Evolutionary conservation across 2,888 invertebrate species (phyloP).

Genomic region (Gerris lacustris): DNA sequence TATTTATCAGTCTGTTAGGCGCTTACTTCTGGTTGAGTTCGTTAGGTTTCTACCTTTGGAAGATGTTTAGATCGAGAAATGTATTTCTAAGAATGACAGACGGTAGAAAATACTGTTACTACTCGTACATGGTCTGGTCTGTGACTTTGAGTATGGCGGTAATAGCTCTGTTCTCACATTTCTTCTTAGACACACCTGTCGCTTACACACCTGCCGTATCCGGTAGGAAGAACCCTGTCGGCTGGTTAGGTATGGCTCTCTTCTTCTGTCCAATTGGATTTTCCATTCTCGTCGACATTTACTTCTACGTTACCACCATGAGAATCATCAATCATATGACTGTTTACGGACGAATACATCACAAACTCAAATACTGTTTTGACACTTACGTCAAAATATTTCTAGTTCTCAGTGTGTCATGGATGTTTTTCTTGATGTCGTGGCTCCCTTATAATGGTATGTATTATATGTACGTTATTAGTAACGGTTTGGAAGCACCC

Average conservation of each 20-base stretch:
- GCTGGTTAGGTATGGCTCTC: conserved; percentile 68
- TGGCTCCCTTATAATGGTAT: conserved; percentile 61
- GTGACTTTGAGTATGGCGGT: conserved; percentile 56
- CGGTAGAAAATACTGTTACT: conserved; percentile 75
- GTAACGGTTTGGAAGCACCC: conserved; percentile 64
- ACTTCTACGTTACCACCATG: conserved; percentile 66
- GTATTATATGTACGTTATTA: conserved; percentile 59
- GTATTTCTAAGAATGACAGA: conserved; percentile 74
- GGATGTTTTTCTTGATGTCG: conserved; percentile 65
- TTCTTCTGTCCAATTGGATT: conserved; percentile 73
- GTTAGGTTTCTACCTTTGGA: conserved; percentile 78
- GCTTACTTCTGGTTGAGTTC: conserved; percentile 81
- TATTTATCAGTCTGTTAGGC: conserved; percentile 61
- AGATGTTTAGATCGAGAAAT: conserved; percentile 72
- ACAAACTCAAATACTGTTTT: conserved; percentile 56
- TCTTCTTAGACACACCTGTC: conserved; percentile 53
- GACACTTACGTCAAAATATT: conserved; percentile 64
- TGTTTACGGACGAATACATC: conserved; percentile 73
- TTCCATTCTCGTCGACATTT: conserved; percentile 62
- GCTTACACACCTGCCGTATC: conserved; percentile 8
- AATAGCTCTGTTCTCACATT: conserved; percentile 68
- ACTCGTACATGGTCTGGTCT: conserved; percentile 69
- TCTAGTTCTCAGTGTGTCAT: conserved; percentile 58
- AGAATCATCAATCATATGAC: conserved; percentile 67
- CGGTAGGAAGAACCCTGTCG: conserved; percentile 35